Evolutionary conservation across 2,113 vertebrate genomes (phyloP), one percentile per base, ranked within the genome.

Genomic region (Phylloscopus trochiloides): DNA sequence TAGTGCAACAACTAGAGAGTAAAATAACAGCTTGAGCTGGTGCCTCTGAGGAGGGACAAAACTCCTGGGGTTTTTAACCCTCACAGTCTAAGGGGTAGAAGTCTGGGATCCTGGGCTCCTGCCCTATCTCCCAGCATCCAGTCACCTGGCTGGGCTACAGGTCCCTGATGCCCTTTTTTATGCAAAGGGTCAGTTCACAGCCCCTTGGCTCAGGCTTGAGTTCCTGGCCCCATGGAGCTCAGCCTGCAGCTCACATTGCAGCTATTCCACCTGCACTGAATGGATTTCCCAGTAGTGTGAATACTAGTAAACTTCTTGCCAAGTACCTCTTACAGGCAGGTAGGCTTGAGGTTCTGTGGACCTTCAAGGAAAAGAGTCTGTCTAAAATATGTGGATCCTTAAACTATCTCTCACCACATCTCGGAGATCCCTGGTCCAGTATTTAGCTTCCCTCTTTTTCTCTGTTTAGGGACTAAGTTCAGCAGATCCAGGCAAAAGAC

Each of bases 151-250:
- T 16, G 22, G 8, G 17, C 17, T 42, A 18, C 26, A 50, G 31
- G 29, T 25, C 34, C 20, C 42, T 21, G 14, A 9, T 20, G 8
- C 22, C 10, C 22, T 51, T 28, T 16, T 32, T 43, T 20, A 5
- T 17, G 26, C 21, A 36, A 28, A 50, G 50, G 14, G 42, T 4
- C n/a, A 55, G 48, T 7, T 32, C 50, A 15, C 22, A 12, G 21
- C 15, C 28, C 29, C 7, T 32, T 38, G 21, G 8, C 17, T 58
- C 26, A 22, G 14, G 21, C 14, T 57, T 14, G 17, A 6, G 5
- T 4, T 57, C 59, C 59, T 38, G 58, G 5, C 16, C 40, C 5
- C 0, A 0, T 3, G 18, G 51, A 42, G 43, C 32, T 43, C 17
- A 66, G 12, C 59, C 59, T n/a, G 51, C 15, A 36, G 43, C 36